Base-by-base conservation (phyloP, 2,113 vertebrate genomes). In the Mixornis gularis region DNA sequence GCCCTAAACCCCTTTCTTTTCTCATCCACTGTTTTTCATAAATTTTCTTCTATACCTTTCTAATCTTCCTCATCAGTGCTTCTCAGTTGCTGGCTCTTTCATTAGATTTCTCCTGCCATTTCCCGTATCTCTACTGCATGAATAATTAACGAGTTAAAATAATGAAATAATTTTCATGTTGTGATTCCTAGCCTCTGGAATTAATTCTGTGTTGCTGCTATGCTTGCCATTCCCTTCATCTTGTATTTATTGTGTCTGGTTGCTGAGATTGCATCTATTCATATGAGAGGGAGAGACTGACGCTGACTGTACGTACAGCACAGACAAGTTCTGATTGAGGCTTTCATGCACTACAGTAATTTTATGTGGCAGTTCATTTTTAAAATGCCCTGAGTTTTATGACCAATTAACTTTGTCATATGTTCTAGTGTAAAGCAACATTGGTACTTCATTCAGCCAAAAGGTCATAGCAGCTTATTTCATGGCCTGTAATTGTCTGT, bases 191-290 rank as follows among this genome's bases (percentile, higher is more conserved):
- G 88, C 88, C 92, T 94, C 89, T 95, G 95, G 91, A 95, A 85
- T 95, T 81, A 94, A 84, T 96, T 95, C 85, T 87, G 72, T 95
- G 90, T 90, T 95, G 86, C 40, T 95, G 86, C 86, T 93, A 41
- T 78, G 83, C 90, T 94, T 92, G 88, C 95, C 86, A 43, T 95
- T 86, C 80, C 80, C 92, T 95, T 94, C 94, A 89, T 93, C 80
- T 95, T 92, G 62, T 92, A 64, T 92, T 94, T 94, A 89, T 95
- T 95, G 90, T 95, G 80, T 92, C 93, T 95, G 89, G 69, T 71
- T 95, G 90, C 92, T 95, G 92, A 95, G 95, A 93, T 88, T 94
- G 90, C 91, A 95, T 96, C 92, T 96, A 58, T 92, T 95, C 78
- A 59, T 81, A 82, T 74, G 69, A 94, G 89, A 93, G 62, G 34